phyloP scores from a whole-genome alignment of 2,888 invertebrate species.

The Cantharis lateralis region DNA sequence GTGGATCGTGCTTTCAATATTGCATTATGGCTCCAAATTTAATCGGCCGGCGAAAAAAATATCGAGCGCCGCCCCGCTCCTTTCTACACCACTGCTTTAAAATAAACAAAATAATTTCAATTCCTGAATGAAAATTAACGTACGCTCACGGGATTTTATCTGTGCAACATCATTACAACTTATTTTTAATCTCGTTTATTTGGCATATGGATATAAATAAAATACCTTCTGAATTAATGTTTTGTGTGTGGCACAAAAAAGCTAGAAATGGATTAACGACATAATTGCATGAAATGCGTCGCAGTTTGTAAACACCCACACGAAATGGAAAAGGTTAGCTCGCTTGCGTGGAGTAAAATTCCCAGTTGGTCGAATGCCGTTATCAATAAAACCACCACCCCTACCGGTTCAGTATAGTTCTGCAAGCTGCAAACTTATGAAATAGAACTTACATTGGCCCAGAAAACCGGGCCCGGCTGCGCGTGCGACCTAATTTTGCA shows the following conservation, averaged over 20 bases:
- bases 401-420: not conserved
- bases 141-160: not conserved
- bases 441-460: constrained; percentile 34
- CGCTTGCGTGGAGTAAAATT: not conserved
- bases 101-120: not conserved
- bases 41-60: too few species aligned
- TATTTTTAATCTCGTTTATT: not conserved
- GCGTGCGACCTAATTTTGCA: constrained; percentile 39
- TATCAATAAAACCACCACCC: constrained; percentile 2
- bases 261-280: not conserved
- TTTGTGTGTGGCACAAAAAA: not conserved
- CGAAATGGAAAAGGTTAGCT: not conserved
- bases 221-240: not conserved
- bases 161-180: not conserved
- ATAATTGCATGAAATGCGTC: not conserved
- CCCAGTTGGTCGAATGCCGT: not conserved
- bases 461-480: constrained; percentile 38
- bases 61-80: too few species aligned
- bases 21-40: not conserved
- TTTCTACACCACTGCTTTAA: not conserved
- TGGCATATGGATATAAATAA: not conserved
- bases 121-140: not conserved
- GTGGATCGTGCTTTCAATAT: not conserved
- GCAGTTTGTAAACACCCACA: not conserved
- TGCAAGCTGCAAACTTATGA: constrained; percentile 23